Evolutionary conservation across 1,140 invertebrate species (phyloP), one percentile per base, ranked within the genome.

Genomic region (Anastrepha obliqua): DNA sequence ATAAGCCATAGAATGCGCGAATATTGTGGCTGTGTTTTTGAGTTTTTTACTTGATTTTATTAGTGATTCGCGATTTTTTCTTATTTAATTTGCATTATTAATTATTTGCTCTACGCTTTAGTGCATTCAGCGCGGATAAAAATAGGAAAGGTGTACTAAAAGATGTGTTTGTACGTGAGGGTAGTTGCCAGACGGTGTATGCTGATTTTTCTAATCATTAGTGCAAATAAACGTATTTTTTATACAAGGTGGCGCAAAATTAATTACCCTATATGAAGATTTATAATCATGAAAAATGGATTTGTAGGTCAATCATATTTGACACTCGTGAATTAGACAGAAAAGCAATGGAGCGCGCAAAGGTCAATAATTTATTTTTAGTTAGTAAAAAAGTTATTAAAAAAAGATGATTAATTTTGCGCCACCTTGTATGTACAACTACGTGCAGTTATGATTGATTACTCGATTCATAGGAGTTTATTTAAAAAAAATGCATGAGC

Each of bases 81-180:
- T 11, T 55, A 81, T 55, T 81, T 81, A 81, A 81, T 81, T 81
- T 81, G 74, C 74, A 81, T 81, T 81, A 81, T 81, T 81, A 81
- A 51, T 81, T 81, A 81, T 81, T 51, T 81, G 47, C n/a, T 13
- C 2, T 8, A 29, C 74, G 8, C 17, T 9, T 6, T 55, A 78
- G 17, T 78, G n/a, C 67, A 39, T 11, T 17, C 29, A 42, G 39
- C 47, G 7, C 74, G n/a, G 6, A n/a, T 7, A 55, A 55, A 55
- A 55, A 39, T 67, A 62, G 64, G 29, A 67, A 29, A 81, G 20
- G n/a, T 7, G 20, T 44, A 20, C 44, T 4, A 42, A 17, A 29
- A 74, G 44, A 47, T 74, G 42, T 47, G 67, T 11, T 11, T 20
- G 29, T 29, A 15, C 6, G 60, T n/a, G 60, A 62, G 60, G 0